These are phyloP conservation scores for Chloroceryle aenea DNA, from an alignment of 2,113 vertebrate genomes.

Conservation along the genomic window DNA sequence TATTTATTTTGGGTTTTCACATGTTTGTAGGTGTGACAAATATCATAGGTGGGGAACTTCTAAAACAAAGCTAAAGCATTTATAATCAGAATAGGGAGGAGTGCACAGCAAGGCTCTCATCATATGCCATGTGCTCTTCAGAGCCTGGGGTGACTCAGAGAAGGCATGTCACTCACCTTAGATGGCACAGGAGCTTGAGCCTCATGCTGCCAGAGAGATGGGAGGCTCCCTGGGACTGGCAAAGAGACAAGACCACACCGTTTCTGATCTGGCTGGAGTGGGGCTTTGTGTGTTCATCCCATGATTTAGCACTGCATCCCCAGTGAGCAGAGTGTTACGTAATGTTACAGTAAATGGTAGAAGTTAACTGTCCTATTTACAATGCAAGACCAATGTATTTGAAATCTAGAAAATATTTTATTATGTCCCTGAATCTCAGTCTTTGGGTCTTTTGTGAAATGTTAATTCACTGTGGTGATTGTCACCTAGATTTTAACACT, in stretches of 20 bases:
- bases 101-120: not conserved
- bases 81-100: not conserved
- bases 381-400: not conserved
- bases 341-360: too few species aligned
- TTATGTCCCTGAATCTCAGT: not conserved
- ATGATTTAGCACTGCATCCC: not conserved
- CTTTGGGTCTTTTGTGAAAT: not conserved
- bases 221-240: not conserved
- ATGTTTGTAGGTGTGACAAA: not conserved
- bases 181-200: not conserved
- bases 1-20: not conserved
- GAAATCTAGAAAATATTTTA: not conserved
- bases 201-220: fast-evolving
- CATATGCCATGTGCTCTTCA: not conserved
- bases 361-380: not conserved
- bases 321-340: not conserved
- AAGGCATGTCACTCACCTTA: not conserved
- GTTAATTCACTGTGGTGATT: not conserved
- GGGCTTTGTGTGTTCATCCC: not conserved
- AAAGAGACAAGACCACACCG: fast-evolving
- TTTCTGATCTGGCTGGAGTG: not conserved
- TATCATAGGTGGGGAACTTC: not conserved
- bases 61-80: not conserved
- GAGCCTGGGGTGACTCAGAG: not conserved
- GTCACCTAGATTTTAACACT: not conserved